phyloP scores from a whole-genome alignment of 2,888 invertebrate genomes.

The Cerastis rubricosa region DNA sequence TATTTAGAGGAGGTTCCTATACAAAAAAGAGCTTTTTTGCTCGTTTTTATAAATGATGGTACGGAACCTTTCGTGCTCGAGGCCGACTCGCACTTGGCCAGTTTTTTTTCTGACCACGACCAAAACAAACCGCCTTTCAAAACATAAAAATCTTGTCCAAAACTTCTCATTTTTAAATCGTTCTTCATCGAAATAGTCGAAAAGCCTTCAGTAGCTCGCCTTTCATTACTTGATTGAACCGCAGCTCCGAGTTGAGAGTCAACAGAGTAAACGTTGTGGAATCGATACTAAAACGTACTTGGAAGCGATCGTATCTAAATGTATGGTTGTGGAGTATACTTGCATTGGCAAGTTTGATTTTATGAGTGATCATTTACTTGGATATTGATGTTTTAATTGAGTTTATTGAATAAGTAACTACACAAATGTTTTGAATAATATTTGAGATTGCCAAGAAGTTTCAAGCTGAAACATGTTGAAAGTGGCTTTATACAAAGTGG shows the following conservation, averaged over 20 bases:
- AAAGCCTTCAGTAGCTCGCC: not conserved
- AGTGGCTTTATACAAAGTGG: too few relatives aligned
- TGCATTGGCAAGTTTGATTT: conserved; percentile 9
- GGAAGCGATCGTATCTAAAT: conserved; percentile 10
- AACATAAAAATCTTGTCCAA: conserved; percentile 5
- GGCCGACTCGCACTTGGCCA: too few relatives aligned
- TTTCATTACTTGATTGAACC: conserved; percentile 54
- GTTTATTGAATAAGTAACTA: not conserved
- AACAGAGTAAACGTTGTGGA: conserved; percentile 23
- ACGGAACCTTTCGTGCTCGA: too few relatives aligned
- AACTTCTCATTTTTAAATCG: conserved; percentile 6
- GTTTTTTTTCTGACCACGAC: too few relatives aligned
- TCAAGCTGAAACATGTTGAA: not conserved
- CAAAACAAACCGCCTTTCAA: not conserved
- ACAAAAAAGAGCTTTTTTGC: too few relatives aligned
- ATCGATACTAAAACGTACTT: conserved; percentile 30
- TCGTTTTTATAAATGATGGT: too few relatives aligned
- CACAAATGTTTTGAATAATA: not conserved
- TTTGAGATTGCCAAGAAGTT: not conserved
- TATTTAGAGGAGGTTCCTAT: too few relatives aligned
- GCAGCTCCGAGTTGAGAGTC: conserved; percentile 26
- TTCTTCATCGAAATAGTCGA: conserved; percentile 9
- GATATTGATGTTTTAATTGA: not conserved
- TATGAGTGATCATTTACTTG: conserved; percentile 7
- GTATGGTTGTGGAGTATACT: conserved; percentile 2